Evolutionary conservation across 2,888 invertebrate species (phyloP).

Genomic region (Pristionchus exspectatus): DNA sequence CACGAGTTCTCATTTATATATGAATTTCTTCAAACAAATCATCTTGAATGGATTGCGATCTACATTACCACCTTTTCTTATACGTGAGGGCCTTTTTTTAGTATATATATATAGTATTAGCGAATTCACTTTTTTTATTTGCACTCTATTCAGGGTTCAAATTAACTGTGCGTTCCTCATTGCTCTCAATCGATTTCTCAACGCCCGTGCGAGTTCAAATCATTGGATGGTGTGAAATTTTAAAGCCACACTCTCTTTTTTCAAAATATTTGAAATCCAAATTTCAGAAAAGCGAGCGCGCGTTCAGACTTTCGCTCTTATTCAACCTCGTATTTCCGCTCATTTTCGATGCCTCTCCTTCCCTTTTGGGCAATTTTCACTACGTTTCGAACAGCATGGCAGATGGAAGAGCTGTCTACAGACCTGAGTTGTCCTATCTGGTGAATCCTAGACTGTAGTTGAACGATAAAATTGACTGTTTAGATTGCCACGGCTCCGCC

Average conservation of each 20-base stretch:
- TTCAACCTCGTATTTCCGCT: neutral
- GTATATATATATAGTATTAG: neutral
- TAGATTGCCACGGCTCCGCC: neutral
- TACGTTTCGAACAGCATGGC: neutral
- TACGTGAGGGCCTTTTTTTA: neutral
- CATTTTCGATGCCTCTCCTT: neutral
- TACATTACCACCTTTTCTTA: neutral
- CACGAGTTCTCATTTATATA: neutral
- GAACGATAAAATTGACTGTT: neutral
- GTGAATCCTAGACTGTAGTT: neutral
- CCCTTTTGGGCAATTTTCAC: neutral
- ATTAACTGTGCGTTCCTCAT: neutral
- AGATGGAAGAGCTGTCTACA: neutral
- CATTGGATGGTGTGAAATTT: too few relatives aligned
- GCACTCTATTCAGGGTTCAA: neutral
- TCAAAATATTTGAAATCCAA: neutral
- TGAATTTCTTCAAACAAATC: neutral
- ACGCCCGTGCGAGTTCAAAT: neutral
- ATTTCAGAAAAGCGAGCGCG: neutral
- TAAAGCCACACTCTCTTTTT: too few relatives aligned
- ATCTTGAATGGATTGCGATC: neutral
- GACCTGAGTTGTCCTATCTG: neutral
- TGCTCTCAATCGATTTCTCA: neutral
- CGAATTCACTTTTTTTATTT: neutral
- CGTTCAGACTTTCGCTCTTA: neutral